A percentile compares a stretch with the other conserved stretches of the same genome.
Evolutionary conservation across 23 tunicate genomes (phyloP).

Genomic region (Clavelina lepadiformis): DNA sequence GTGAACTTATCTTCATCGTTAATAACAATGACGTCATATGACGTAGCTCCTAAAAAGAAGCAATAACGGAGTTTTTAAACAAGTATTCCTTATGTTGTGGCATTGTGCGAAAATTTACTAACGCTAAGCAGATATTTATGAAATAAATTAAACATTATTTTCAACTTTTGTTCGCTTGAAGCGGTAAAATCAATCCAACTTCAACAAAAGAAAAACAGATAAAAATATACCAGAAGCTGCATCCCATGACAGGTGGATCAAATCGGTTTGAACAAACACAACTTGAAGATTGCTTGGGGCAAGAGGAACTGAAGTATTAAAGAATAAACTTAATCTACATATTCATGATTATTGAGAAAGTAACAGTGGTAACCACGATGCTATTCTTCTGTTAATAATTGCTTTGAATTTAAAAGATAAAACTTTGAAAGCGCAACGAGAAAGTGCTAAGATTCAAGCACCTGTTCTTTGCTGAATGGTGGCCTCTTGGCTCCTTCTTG

Average conservation of each 20-base stretch:
- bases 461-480: conserved; percentile 47
- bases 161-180: too few relatives aligned
- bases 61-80: too few relatives aligned
- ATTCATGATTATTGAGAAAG: not conserved
- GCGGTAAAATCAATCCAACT: too few relatives aligned
- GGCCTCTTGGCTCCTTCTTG: conserved; percentile 8
- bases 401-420: not conserved
- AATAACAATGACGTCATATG: conserved; percentile 20
- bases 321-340: not conserved
- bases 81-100: too few relatives aligned
- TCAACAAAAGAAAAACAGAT: not conserved
- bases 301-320: conserved; percentile 22
- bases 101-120: too few relatives aligned
- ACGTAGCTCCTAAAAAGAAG: conserved; percentile 5
- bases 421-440: not conserved
- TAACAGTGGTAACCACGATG: not conserved
- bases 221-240: conserved; percentile 24
- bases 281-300: conserved; percentile 30
- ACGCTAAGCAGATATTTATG: too few relatives aligned
- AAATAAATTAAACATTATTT: too few relatives aligned
- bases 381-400: not conserved
- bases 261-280: not conserved
- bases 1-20: not conserved
- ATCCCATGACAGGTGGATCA: conserved; percentile 24
- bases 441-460: not conserved